These are phyloP conservation scores for Esox niger DNA, from an alignment of 2,113 vertebrate species.

Conservation along the genomic window DNA sequence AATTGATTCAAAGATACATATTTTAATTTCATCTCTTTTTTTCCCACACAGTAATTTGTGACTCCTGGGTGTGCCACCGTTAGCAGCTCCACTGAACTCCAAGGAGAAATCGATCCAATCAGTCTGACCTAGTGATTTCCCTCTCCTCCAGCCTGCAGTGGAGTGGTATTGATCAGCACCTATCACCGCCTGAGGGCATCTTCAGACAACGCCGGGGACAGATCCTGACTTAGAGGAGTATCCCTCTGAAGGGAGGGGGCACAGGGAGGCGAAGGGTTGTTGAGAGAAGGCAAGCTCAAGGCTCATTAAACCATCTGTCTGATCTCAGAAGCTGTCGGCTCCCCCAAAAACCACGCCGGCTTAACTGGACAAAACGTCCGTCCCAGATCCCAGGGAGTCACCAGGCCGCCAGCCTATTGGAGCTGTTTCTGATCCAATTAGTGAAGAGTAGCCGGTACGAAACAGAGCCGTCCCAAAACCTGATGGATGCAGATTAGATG, in stretches of 20 bases:
- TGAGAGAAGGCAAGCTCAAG: slow-evolving; percentile 10
- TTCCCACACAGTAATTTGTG: background rate
- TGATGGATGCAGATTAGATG: slow-evolving; percentile 23
- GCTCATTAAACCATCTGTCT: slow-evolving; percentile 41
- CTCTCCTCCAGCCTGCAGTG: slow-evolving; percentile 66
- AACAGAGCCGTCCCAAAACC: slow-evolving; percentile 38
- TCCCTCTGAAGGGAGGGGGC: background rate
- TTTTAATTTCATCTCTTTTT: background rate
- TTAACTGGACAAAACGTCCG: slow-evolving; percentile 47
- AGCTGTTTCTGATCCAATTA: slow-evolving; percentile 63
- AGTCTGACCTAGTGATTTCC: slow-evolving; percentile 73
- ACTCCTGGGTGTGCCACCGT: background rate
- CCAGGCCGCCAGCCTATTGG: slow-evolving; percentile 21
- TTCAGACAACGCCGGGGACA: slow-evolving; percentile 48
- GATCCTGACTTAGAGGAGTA: background rate
- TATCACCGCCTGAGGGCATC: slow-evolving; percentile 73
- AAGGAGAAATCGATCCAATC: slow-evolving; percentile 62
- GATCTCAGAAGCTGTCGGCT: slow-evolving; percentile 27
- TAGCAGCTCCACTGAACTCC: slow-evolving; percentile 19
- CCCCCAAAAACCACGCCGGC: background rate
- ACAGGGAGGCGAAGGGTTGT: background rate
- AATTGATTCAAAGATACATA: background rate
- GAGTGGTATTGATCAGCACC: slow-evolving; percentile 73
- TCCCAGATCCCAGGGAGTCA: slow-evolving; percentile 26
- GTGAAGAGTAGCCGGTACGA: slow-evolving; percentile 44